phyloP scores from a whole-genome alignment of 2,888 invertebrate genomes.

The Cordilura impudica region DNA sequence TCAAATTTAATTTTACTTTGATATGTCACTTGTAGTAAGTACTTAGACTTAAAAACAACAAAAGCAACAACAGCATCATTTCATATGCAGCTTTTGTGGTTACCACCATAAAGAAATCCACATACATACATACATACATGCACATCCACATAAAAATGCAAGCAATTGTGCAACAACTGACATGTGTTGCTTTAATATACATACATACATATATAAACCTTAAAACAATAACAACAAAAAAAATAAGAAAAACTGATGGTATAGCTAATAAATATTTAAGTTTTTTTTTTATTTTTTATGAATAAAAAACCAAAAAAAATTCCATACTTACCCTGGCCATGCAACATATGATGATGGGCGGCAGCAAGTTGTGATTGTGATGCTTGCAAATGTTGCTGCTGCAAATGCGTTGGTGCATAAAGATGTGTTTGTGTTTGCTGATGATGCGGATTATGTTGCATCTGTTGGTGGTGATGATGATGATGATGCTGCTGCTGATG shows the following conservation, averaged over 20 bases:
- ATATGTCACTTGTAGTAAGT: slow-evolving; percentile 70
- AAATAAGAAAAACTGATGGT: slow-evolving; percentile 29
- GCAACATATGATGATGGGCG: slow-evolving; percentile 74
- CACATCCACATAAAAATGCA: not conserved
- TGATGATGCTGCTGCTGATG: slow-evolving; percentile 55
- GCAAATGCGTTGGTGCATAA: slow-evolving; percentile 42
- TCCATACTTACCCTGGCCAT: slow-evolving; percentile 76
- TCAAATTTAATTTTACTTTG: slow-evolving; percentile 77
- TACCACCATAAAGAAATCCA: slow-evolving; percentile 14
- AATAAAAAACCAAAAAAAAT: not conserved
- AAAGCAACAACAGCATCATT: slow-evolving; percentile 20
- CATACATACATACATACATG: not conserved
- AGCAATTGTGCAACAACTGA: slow-evolving; percentile 2
- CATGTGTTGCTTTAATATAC: slow-evolving; percentile 50
- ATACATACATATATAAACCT: slow-evolving; percentile 15
- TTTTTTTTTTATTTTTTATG: not conserved
- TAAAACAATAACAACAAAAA: slow-evolving; percentile 18
- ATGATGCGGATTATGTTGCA: slow-evolving; percentile 57
- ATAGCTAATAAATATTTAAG: slow-evolving; percentile 57
- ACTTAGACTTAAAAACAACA: slow-evolving; percentile 34
- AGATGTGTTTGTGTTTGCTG: slow-evolving; percentile 48
- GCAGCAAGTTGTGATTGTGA: slow-evolving; percentile 52
- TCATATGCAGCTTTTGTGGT: slow-evolving; percentile 47
- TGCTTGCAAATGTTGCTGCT: slow-evolving; percentile 51
- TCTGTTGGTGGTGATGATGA: slow-evolving; percentile 58